These are phyloP conservation scores for Xenus cinereus DNA, from an alignment of 2,113 vertebrate species.

Conservation along the genomic window DNA sequence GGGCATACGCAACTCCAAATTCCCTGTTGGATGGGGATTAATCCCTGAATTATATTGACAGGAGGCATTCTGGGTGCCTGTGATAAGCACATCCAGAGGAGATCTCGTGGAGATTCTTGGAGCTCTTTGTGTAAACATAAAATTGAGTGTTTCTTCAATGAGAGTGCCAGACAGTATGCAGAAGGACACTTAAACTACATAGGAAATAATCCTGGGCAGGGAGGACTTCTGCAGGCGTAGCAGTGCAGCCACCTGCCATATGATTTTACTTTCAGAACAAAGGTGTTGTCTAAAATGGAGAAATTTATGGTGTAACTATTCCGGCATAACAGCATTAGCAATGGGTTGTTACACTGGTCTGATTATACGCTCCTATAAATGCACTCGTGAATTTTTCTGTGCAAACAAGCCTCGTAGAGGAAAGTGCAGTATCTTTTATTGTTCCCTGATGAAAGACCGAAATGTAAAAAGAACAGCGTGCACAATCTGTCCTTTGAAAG, in stretches of 20 bases:
- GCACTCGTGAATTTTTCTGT: background rate
- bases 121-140: background rate
- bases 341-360: background rate
- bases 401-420: background rate
- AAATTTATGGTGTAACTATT: background rate
- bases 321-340: background rate
- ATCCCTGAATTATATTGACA: background rate
- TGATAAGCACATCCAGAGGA: background rate
- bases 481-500: conserved; percentile 1
- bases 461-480: background rate
- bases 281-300: background rate
- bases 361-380: background rate
- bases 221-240: background rate
- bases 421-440: background rate
- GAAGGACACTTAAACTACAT: background rate
- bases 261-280: background rate
- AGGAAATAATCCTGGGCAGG: background rate
- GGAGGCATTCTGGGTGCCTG: background rate
- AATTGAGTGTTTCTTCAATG: background rate
- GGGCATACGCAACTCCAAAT: background rate
- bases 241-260: background rate
- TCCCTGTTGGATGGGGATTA: background rate
- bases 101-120: fast-evolving
- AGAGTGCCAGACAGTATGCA: background rate
- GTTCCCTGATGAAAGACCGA: background rate